phyloP scores from a whole-genome alignment of 2,797 vertebrate species.

The Vespertilio murinus region DNA sequence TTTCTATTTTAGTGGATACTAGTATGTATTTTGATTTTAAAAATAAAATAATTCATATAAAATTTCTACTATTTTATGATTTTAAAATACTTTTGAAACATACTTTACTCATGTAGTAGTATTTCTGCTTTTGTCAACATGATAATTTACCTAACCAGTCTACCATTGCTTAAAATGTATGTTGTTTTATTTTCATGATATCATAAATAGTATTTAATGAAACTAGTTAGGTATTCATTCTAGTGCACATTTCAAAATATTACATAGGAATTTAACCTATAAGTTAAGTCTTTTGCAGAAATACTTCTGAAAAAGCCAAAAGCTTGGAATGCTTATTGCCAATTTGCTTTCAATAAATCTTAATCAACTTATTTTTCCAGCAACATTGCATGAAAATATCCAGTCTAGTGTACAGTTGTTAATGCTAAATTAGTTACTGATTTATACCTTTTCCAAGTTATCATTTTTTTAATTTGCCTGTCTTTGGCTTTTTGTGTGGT shows the following conservation, averaged over 20 bases:
- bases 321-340: rapidly evolving
- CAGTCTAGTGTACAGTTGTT: neutral
- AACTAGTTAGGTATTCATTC: neutral
- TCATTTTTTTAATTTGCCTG: neutral
- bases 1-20: neutral
- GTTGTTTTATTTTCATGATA: neutral
- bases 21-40: neutral
- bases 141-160: neutral
- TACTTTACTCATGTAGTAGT: neutral
- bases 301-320: neutral
- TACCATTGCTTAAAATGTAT: neutral
- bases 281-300: neutral
- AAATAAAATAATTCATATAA: neutral
- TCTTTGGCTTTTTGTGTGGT: neutral
- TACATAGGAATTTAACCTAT: neutral
- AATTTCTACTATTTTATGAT: neutral
- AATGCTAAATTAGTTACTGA: neutral
- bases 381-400: neutral
- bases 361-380: neutral
- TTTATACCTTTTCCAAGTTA: neutral
- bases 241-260: neutral
- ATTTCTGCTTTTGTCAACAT: neutral
- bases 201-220: neutral
- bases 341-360: neutral
- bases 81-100: neutral